Evolutionary conservation across 2,113 vertebrate genomes (phyloP), one percentile per base, ranked within the genome.

Genomic region (Malurus cyaneus): DNA sequence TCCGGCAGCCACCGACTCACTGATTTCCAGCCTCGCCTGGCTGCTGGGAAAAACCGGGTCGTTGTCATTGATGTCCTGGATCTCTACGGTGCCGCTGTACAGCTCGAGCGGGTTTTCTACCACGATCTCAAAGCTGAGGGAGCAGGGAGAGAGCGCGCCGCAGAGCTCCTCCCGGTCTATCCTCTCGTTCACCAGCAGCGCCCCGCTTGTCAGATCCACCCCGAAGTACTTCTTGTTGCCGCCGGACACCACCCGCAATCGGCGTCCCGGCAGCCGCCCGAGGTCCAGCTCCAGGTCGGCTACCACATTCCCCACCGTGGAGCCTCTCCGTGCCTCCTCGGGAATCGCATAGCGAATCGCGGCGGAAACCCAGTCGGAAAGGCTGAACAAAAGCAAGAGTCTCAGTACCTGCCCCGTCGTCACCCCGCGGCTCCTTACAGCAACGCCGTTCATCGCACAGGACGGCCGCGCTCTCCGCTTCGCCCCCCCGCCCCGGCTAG

Each of bases 51-150:
- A 98, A 92, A 65, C 72, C 23, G 98, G 98, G 59, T 98, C 97
- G 94, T 98, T 98, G 95, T 98, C 98, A 91, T 98, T 98, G 88
- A 98, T 97, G 86, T 98, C 98, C 67, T 96, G 96, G 59, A 98
- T 97, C 86, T 98, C 98, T 89, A 98, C 97, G 41, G 97, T 95
- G 81, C 98, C 97, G 44, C 97, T 97, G 62, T 97, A 98, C 54
- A 98, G 93, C 85, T 98, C 98, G 67, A 98, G 97, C 1, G 98
- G 98, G 18, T 97, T 98, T 94, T 98, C 98, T 34, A 98, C 93
- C 70, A 98, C 93, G 66, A 98, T 94, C 91, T 98, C 98, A 93
- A 98, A 98, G 96, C 98, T 97, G 54, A 98, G 70, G 11, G 97
- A 96, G 64, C 98, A 98, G 36, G 97, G 97, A 23, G 98, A 96